Percentiles rank a stretch among this genome's conserved stretches.
Conservation (phyloP, 35 echinoderm and acorn worm species). For the Acanthaster planci region DNA sequence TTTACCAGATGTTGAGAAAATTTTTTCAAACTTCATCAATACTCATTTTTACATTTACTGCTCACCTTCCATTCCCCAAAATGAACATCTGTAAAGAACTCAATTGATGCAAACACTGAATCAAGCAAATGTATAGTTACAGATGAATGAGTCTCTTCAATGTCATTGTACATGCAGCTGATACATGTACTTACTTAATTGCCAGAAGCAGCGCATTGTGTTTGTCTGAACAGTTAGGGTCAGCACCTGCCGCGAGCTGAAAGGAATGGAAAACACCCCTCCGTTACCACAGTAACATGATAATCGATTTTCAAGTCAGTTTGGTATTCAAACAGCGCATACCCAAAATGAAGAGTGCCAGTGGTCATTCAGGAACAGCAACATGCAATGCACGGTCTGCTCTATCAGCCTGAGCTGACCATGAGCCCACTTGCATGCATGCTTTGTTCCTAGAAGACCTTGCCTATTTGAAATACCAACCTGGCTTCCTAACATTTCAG, state of each 20-base stretch:
- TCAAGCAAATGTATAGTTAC: background rate
- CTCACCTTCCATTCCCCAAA: background rate
- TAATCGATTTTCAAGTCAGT: no score
- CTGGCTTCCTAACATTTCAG: no score
- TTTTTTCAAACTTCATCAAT: background rate
- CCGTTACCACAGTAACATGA: no score
- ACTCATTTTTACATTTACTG: background rate
- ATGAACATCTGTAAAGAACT: background rate
- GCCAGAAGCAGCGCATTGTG: background rate
- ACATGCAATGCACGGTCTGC: no score
- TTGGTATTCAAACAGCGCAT: no score
- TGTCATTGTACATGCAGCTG: no score
- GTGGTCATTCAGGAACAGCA: no score
- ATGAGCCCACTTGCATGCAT: no score
- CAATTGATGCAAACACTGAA: background rate
- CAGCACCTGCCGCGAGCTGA: background rate
- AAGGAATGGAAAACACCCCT: background rate
- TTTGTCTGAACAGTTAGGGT: background rate
- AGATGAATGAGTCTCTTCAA: background rate
- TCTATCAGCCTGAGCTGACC: no score
- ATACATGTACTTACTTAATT: background rate
- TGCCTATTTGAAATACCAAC: no score
- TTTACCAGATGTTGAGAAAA: background rate
- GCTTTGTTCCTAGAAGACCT: no score
- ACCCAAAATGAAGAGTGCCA: no score